Percentiles rank a stretch among this genome's conserved stretches.
phyloP scores from a whole-genome alignment of 2,797 vertebrate species.

The Ptychobarbus kaznakovi region DNA sequence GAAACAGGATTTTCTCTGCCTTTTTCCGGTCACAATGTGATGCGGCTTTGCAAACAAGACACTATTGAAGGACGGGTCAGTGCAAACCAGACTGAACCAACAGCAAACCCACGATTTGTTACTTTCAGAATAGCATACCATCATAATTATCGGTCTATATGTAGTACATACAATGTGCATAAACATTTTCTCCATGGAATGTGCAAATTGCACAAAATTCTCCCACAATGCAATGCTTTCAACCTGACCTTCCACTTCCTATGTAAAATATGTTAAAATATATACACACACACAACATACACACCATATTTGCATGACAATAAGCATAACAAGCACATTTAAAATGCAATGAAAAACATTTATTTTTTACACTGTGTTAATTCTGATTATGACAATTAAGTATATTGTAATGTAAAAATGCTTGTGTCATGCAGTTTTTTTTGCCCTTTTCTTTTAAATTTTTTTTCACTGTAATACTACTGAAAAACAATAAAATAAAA shows the following conservation, averaged over 20 bases:
- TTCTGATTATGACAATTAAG: too few species aligned
- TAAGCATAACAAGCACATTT: background rate
- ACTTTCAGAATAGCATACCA: background rate
- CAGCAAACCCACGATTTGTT: background rate
- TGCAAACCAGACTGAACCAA: background rate
- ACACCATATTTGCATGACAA: too few species aligned
- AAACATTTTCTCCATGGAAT: background rate
- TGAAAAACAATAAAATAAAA: too few species aligned
- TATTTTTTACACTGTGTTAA: too few species aligned
- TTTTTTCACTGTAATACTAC: too few species aligned
- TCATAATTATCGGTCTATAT: background rate
- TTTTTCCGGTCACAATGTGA: background rate
- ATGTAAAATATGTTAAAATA: background rate
- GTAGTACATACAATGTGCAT: background rate
- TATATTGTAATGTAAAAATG: too few species aligned
- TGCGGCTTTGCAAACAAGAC: background rate
- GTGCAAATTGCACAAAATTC: background rate
- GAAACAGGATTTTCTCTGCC: conserved; percentile 19
- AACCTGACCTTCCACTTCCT: background rate
- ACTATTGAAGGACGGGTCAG: background rate
- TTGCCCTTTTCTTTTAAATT: too few species aligned
- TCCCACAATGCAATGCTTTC: background rate
- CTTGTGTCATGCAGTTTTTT: too few species aligned
- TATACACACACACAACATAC: background rate
- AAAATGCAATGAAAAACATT: background rate